Percentiles rank a stretch among this genome's conserved stretches.
Conservation (phyloP, 2,797 vertebrate genomes). For the Epinephelus awoara region DNA sequence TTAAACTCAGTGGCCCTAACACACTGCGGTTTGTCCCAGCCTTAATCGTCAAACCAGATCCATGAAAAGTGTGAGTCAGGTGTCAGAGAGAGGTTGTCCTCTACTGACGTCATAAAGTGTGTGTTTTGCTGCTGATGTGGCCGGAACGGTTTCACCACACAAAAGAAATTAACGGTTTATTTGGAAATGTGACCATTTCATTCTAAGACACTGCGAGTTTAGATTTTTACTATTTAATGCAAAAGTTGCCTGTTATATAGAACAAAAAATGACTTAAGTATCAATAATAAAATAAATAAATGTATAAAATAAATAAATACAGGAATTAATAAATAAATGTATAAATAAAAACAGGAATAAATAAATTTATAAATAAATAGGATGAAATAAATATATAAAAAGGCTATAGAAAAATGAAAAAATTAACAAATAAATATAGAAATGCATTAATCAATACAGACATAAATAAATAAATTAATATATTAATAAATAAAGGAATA, state of each 20-base stretch:
- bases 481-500: too few relatives aligned
- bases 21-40: constrained; percentile 2
- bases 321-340: too few relatives aligned
- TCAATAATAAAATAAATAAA: too few relatives aligned
- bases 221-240: background rate
- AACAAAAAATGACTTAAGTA: too few relatives aligned
- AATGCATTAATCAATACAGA: too few relatives aligned
- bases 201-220: background rate
- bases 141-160: constrained; percentile 8
- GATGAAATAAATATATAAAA: too few relatives aligned
- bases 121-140: constrained; percentile 28
- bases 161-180: background rate
- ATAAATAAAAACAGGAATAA: too few relatives aligned
- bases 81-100: constrained; percentile 31
- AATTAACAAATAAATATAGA: too few relatives aligned
- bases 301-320: too few relatives aligned
- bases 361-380: too few relatives aligned
- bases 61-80: constrained; percentile 34
- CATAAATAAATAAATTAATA: too few relatives aligned
- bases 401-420: too few relatives aligned
- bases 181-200: constrained; percentile 2
- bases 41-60: constrained; percentile 47
- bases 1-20: constrained; percentile 4
- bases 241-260: constrained; percentile 1
- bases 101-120: constrained; percentile 1